Percentiles rank a stretch among this genome's conserved stretches.
phyloP scores from a whole-genome alignment of 2,113 vertebrate genomes.

The Urocynchramus pylzowi region DNA sequence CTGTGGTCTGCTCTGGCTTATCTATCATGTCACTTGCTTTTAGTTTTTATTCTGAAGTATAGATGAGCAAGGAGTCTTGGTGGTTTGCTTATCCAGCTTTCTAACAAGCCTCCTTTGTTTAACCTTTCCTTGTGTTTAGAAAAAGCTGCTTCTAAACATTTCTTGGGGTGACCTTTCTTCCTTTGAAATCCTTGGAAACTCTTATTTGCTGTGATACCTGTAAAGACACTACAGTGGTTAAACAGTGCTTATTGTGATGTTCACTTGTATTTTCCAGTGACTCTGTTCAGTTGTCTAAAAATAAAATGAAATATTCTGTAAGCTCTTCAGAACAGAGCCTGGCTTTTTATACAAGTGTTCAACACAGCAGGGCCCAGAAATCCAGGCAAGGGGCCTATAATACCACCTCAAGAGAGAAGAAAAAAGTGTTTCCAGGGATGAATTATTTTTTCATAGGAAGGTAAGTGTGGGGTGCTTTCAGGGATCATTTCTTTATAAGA shows the following conservation, averaged over 20 bases:
- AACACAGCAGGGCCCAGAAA: background rate
- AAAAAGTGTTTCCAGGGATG: background rate
- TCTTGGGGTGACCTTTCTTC: background rate
- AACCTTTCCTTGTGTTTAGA: background rate
- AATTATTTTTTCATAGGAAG: slow-evolving; percentile 3
- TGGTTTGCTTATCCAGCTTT: background rate
- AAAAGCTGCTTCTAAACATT: background rate
- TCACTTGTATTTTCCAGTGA: background rate
- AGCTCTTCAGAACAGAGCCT: background rate
- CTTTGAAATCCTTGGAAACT: background rate
- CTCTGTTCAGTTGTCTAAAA: slow-evolving; percentile 13
- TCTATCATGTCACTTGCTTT: background rate
- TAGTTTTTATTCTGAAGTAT: background rate
- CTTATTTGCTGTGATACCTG: background rate
- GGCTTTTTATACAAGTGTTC: background rate
- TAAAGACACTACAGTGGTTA: background rate
- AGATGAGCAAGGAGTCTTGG: background rate
- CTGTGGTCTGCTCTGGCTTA: background rate
- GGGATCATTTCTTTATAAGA: background rate
- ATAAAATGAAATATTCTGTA: background rate
- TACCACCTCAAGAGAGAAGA: background rate
- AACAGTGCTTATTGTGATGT: background rate
- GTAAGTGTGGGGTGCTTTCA: background rate
- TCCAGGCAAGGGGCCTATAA: background rate
- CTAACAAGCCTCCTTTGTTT: background rate